These are phyloP conservation scores for Crepidodera aurea DNA, from an alignment of 2,888 invertebrate genomes.

Conservation along the genomic window DNA sequence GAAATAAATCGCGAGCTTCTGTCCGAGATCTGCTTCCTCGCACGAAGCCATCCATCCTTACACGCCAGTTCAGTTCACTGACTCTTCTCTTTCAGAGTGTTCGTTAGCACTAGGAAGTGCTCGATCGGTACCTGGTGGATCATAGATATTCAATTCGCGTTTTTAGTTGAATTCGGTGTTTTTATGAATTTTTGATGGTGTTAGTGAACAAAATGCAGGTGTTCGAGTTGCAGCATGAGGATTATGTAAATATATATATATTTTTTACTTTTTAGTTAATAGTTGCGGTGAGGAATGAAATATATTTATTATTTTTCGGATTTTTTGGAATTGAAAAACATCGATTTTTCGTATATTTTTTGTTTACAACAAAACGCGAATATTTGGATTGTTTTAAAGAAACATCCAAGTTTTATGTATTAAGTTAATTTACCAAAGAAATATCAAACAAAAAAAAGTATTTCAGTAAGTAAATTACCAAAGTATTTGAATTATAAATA, in stretches of 20 bases:
- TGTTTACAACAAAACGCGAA: too few relatives aligned
- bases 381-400: too few relatives aligned
- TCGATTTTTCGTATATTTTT: too few relatives aligned
- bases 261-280: too few relatives aligned
- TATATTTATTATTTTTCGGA: too few relatives aligned
- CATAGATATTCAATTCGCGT: background rate
- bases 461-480: too few relatives aligned
- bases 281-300: too few relatives aligned
- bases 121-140: background rate
- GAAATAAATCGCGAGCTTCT: conserved; percentile 43
- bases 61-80: conserved; percentile 17
- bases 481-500: too few relatives aligned
- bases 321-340: too few relatives aligned
- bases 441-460: too few relatives aligned
- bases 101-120: conserved; percentile 15
- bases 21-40: conserved; percentile 40
- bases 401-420: too few relatives aligned
- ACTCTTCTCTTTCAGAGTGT: conserved; percentile 9
- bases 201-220: conserved; percentile 53
- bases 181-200: conserved; percentile 6
- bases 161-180: conserved; percentile 2
- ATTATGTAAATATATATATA: conserved; percentile 56
- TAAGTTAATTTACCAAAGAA: too few relatives aligned
- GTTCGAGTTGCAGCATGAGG: conserved; percentile 54
- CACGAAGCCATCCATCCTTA: conserved; percentile 6